Evolutionary conservation across 2,113 vertebrate genomes (phyloP).

Genomic region (Sarotherodon lohbergeri): DNA sequence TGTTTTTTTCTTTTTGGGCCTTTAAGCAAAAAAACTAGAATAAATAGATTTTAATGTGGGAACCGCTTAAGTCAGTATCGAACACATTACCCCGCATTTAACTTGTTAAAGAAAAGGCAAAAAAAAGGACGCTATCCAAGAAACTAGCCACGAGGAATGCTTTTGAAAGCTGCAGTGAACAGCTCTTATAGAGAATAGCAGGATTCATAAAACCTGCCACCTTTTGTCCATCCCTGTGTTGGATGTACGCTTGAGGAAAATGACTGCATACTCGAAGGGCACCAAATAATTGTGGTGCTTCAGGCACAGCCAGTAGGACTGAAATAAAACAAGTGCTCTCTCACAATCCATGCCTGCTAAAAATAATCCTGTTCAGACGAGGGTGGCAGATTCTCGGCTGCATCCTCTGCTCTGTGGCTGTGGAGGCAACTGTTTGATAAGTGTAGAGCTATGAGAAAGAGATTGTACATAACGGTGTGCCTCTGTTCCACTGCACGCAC

Average conservation of each 20-base stretch:
- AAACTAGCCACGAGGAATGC: background rate
- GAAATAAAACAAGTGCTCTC: conserved; percentile 71
- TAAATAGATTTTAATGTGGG: background rate
- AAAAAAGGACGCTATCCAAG: background rate
- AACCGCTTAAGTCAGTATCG: background rate
- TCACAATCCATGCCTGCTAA: conserved; percentile 65
- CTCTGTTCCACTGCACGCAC: background rate
- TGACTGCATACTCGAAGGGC: conserved; percentile 57
- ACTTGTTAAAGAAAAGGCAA: background rate
- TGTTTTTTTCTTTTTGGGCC: background rate
- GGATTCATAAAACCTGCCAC: conserved; percentile 49
- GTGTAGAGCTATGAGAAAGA: conserved; percentile 24
- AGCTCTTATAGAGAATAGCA: background rate
- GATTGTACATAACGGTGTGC: conserved; percentile 8
- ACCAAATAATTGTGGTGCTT: conserved; percentile 63
- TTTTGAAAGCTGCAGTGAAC: conserved; percentile 23
- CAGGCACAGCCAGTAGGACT: conserved; percentile 56
- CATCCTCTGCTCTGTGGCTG: conserved; percentile 47
- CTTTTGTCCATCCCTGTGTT: conserved; percentile 57
- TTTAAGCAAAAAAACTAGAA: background rate
- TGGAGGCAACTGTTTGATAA: conserved; percentile 56
- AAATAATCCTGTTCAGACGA: conserved; percentile 67
- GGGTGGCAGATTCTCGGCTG: conserved; percentile 60
- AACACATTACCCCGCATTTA: background rate
- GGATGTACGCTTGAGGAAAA: conserved; percentile 58